These are phyloP conservation scores for Eupithecia tripunctaria DNA, from an alignment of 2,888 invertebrate genomes.

Conservation along the genomic window DNA sequence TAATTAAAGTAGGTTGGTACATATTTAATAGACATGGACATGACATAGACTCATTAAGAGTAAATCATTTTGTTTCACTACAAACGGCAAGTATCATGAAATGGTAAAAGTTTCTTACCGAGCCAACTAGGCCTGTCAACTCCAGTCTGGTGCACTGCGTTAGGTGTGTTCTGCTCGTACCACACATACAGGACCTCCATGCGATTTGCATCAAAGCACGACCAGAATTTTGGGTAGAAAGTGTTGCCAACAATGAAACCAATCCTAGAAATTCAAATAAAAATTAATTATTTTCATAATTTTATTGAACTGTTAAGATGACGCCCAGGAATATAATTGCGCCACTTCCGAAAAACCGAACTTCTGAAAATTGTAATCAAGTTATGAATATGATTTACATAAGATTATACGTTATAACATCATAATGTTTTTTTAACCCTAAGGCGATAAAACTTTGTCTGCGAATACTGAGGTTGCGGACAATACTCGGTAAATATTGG, in stretches of 20 bases:
- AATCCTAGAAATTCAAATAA: slow-evolving; percentile 59
- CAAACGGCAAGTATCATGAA: not conserved
- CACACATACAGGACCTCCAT: slow-evolving; percentile 82
- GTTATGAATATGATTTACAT: too few relatives aligned
- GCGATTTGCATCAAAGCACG: slow-evolving; percentile 82
- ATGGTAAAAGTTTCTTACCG: slow-evolving; percentile 52
- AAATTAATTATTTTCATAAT: too few relatives aligned
- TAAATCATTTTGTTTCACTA: not conserved
- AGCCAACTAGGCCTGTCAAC: slow-evolving; percentile 79
- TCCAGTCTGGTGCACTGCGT: slow-evolving; percentile 75
- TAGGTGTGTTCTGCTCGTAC: slow-evolving; percentile 73
- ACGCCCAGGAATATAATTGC: not conserved
- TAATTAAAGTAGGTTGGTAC: too few relatives aligned
- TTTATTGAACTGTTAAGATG: not conserved
- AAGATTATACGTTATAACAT: too few relatives aligned
- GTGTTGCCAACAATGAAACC: slow-evolving; percentile 78
- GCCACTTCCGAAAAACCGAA: not conserved
- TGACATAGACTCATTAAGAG: too few relatives aligned
- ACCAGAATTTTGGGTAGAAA: slow-evolving; percentile 77
- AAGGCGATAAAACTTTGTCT: too few relatives aligned
- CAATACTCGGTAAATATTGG: too few relatives aligned
- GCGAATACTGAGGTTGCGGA: too few relatives aligned
- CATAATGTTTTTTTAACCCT: too few relatives aligned
- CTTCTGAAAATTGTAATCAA: not conserved
- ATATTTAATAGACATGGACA: too few relatives aligned